phyloP scores from a whole-genome alignment of 2,888 invertebrate species.

The Norana najaformis region DNA sequence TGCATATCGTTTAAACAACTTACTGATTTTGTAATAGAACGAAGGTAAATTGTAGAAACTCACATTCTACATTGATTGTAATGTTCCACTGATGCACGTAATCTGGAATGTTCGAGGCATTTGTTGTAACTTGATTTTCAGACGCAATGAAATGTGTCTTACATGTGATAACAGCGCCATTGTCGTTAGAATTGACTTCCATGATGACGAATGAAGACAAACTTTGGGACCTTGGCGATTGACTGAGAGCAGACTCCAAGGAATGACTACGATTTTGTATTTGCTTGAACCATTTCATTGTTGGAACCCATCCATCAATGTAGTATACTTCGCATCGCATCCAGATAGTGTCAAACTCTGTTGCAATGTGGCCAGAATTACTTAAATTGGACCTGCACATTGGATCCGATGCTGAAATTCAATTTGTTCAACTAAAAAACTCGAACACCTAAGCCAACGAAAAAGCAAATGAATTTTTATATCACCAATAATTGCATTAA shows the following conservation, averaged over 20 bases:
- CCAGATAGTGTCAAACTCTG: neutral
- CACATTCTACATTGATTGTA: neutral
- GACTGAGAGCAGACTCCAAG: neutral
- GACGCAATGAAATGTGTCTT: neutral
- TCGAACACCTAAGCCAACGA: too few relatives aligned
- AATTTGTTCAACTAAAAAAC: neutral
- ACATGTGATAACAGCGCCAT: neutral
- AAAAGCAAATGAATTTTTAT: too few relatives aligned
- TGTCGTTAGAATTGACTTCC: neutral
- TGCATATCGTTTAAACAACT: too few relatives aligned
- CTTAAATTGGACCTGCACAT: neutral
- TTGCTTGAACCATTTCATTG: neutral
- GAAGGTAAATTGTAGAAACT: neutral
- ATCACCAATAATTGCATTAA: too few relatives aligned
- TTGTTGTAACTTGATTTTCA: neutral
- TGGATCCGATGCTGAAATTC: neutral
- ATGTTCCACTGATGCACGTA: neutral
- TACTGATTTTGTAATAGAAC: too few relatives aligned
- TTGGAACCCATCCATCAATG: neutral
- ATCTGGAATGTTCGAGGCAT: neutral
- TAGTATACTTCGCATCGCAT: neutral
- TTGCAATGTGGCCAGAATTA: neutral
- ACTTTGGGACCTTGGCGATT: neutral
- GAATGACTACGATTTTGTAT: neutral
- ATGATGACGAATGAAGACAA: neutral